A percentile compares a stretch with the other conserved stretches of the same genome.
phyloP scores from a whole-genome alignment of 2,888 invertebrate genomes.

The Electrophaes corylata region DNA sequence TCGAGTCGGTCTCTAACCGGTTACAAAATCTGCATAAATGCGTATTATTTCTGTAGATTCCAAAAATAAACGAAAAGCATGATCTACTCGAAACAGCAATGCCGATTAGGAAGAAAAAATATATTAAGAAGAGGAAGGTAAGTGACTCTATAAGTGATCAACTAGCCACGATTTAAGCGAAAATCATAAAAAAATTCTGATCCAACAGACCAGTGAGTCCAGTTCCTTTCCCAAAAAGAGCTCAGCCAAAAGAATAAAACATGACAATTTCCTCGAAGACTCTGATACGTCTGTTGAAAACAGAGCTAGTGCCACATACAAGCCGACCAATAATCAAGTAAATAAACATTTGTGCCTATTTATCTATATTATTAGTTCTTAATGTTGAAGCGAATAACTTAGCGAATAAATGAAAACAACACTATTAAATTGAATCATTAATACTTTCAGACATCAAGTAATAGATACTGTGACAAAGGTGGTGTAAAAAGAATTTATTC shows the following conservation, averaged over 20 bases:
- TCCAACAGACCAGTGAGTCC: slow-evolving; percentile 18
- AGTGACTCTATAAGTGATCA: background rate
- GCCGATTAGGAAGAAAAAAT: slow-evolving; percentile 51
- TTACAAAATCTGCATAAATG: background rate
- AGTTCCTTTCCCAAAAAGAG: slow-evolving; percentile 15
- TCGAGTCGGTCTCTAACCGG: too few relatives aligned
- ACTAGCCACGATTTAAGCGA: background rate
- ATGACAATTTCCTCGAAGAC: background rate
- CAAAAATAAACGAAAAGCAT: slow-evolving; percentile 39
- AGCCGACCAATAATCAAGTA: slow-evolving; percentile 8
- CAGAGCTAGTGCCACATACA: slow-evolving; percentile 16
- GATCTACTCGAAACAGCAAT: slow-evolving; percentile 42
- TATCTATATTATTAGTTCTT: background rate
- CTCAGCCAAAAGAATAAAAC: background rate
- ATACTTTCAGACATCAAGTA: slow-evolving; percentile 21
- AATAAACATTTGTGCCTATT: background rate
- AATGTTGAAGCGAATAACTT: background rate
- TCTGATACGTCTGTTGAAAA: slow-evolving; percentile 11
- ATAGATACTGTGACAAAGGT: slow-evolving; percentile 39
- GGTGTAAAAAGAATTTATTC: slow-evolving; percentile 47
- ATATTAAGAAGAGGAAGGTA: slow-evolving; percentile 51
- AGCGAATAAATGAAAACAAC: too few relatives aligned
- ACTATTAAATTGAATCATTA: too few relatives aligned
- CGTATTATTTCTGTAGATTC: slow-evolving; percentile 21
- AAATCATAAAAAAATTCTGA: background rate